A percentile compares a stretch with the other conserved stretches of the same genome.
phyloP scores from a whole-genome alignment of 1,140 invertebrate species.

The Caenorhabditis remanei region DNA sequence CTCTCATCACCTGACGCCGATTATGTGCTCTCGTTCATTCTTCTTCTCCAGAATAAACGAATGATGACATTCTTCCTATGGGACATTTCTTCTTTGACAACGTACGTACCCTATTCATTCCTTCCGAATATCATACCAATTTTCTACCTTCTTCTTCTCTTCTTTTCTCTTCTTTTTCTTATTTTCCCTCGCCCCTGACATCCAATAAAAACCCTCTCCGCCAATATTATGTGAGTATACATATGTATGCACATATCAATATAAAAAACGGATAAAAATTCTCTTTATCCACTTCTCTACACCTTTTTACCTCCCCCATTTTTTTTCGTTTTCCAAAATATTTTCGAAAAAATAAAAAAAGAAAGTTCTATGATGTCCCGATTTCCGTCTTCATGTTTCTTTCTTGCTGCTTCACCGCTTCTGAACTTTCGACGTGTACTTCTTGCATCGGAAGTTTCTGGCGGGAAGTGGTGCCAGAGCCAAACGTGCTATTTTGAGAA shows the following conservation, averaged over 20 bases:
- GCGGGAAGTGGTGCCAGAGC: background rate
- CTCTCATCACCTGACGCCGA: background rate
- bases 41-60: background rate
- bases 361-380: slow-evolving; percentile 36
- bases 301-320: slow-evolving; percentile 7
- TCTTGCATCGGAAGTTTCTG: slow-evolving; percentile 25
- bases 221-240: slow-evolving; percentile 50
- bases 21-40: background rate
- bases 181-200: background rate
- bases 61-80: slow-evolving; percentile 36
- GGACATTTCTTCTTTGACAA: background rate
- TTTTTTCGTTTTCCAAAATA: background rate
- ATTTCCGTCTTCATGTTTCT: slow-evolving; percentile 24
- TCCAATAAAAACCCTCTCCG: slow-evolving; percentile 42
- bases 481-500: background rate
- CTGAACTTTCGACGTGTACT: slow-evolving; percentile 52
- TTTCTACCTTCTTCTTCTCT: slow-evolving; percentile 31
- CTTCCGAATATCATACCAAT: slow-evolving; percentile 55
- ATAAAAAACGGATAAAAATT: slow-evolving; percentile 38
- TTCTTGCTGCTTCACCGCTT: slow-evolving; percentile 52
- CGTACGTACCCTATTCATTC: background rate
- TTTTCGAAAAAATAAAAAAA: background rate
- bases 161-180: background rate
- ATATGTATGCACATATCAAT: slow-evolving; percentile 57
- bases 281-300: slow-evolving; percentile 3